Base-by-base conservation (phyloP, 2,797 vertebrate genomes). In the Phalloptychus januarius region DNA sequence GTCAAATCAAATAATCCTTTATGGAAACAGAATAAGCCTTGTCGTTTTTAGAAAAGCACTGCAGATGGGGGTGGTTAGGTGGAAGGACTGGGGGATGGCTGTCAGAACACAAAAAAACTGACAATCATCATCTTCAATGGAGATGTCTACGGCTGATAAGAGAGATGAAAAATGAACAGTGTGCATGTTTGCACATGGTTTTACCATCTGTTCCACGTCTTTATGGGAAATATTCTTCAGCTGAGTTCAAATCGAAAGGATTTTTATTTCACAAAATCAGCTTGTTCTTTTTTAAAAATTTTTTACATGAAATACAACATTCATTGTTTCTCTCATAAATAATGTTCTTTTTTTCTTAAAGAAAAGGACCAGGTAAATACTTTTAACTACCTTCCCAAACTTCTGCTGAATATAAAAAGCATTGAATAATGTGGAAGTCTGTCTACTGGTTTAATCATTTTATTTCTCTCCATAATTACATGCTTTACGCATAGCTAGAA, bases 71-170 rank as follows among this genome's bases (percentile, higher is more conserved):
- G 52, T 54, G 52, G 25, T 12, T n/a, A n/a, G 52, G 52, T 54
- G 25, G 52, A n/a, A 54, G 52, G 25, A 16, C 1, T 6, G 54
- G n/a, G 52, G n/a, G n/a, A 28, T 7, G 54, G 28, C 56, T 58
- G 56, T 58, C 56, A 58, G 56, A 16, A 58, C 56, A 58, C 56
- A 28, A 58, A 58, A 58, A 58, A 31, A 61, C 31, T 61, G 58
- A 61, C 58, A 61, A 61, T 61, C 28, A 61, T 33, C 11, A 18
- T 18, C 58, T 61, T 61, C 56, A 33, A 33, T 33, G 16, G 58
- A 61, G 28, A 61, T 61, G 58, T 18, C 28, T 61, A 28, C n/a
- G 28, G 31, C 15, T 31, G 56, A 61, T 16, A 61, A 61, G 15
- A 28, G 10, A 56, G n/a, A 56, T 56, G n/a, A 56, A 31, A 28